Evolutionary conservation across 2,113 vertebrate genomes (phyloP).

Genomic region (Pelvicachromis taeniatus): DNA sequence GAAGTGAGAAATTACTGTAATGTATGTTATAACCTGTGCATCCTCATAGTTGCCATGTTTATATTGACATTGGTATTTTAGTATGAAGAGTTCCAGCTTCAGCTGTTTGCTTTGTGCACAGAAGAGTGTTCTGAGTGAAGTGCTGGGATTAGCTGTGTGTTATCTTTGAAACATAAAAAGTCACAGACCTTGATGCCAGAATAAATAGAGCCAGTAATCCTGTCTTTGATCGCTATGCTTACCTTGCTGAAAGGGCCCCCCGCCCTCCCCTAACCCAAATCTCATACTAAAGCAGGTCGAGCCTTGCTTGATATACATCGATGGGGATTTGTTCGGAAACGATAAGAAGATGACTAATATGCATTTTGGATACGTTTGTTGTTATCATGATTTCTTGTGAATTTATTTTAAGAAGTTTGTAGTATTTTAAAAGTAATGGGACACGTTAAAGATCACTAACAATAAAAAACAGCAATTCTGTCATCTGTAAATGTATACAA

Average conservation of each 20-base stretch:
- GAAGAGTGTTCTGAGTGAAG: not conserved
- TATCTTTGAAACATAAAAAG: conserved; percentile 2
- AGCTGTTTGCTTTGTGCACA: not conserved
- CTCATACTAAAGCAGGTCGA: not conserved
- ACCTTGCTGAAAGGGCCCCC: not conserved
- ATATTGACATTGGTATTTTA: not conserved
- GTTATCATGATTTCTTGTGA: not conserved
- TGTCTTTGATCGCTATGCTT: not conserved
- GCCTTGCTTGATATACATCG: not conserved
- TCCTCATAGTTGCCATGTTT: conserved; percentile 3
- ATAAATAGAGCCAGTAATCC: conserved; percentile 24
- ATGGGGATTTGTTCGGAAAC: not conserved
- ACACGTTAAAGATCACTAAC: not conserved
- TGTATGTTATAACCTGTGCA: not conserved
- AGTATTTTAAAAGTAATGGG: not conserved
- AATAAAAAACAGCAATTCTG: no score
- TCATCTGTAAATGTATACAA: no score
- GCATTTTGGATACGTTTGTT: accelerated
- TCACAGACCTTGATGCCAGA: not conserved
- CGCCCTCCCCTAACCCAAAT: not conserved
- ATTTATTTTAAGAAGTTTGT: not conserved
- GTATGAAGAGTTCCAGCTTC: not conserved
- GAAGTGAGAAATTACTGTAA: not conserved
- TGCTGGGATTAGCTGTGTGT: not conserved
- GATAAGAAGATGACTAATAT: not conserved